Conservation (phyloP, 2,888 invertebrate species). For the Pecten maximus region DNA sequence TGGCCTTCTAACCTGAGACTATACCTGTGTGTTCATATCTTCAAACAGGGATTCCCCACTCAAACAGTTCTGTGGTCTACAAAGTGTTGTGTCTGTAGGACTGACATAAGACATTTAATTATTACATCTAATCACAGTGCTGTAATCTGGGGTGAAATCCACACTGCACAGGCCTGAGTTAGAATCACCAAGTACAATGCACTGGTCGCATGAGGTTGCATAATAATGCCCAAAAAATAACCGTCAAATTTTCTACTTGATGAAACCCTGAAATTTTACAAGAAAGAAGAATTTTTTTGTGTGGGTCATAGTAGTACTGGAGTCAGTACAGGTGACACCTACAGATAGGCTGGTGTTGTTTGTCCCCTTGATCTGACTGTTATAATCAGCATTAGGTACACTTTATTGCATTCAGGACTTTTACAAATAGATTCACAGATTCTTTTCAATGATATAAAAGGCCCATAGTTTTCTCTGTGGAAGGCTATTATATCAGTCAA, state of each 20-base stretch:
- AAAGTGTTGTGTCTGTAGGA: neutral
- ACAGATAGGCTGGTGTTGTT: neutral
- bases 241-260: conserved; percentile 31
- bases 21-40: neutral
- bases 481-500: neutral
- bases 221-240: conserved; percentile 30
- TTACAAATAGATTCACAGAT: neutral
- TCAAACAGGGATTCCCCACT: neutral
- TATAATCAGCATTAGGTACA: neutral
- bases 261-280: neutral
- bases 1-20: neutral
- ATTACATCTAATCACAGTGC: neutral
- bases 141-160: conserved; percentile 11
- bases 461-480: neutral
- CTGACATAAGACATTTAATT: conserved; percentile 27
- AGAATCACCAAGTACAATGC: neutral
- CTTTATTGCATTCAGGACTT: neutral
- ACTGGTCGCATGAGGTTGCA: conserved; percentile 32
- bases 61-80: neutral
- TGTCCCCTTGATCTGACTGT: neutral
- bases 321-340: neutral
- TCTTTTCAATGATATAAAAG: neutral
- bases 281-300: neutral
- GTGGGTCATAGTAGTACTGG: neutral
- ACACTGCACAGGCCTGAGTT: neutral